Percentiles rank a stretch among this genome's conserved stretches.
Evolutionary conservation across 2,113 vertebrate species (phyloP).

Genomic region (Tenrec ecaudatus): DNA sequence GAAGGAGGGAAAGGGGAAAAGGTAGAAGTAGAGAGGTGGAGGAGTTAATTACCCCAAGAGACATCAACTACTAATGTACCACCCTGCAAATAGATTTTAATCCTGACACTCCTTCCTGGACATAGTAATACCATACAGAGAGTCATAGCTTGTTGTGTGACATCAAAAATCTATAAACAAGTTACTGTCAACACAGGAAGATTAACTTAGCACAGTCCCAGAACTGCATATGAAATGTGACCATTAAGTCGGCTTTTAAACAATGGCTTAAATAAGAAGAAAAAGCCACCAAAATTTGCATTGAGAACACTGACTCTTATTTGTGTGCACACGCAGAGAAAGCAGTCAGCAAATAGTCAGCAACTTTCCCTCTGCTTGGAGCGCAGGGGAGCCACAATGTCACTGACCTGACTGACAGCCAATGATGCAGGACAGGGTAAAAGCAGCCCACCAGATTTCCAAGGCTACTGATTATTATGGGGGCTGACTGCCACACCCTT

Average conservation of each 20-base stretch:
- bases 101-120: conserved; percentile 39
- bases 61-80: conserved; percentile 24
- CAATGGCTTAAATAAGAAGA: neutral
- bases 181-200: too few species aligned
- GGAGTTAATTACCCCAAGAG: neutral
- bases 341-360: neutral
- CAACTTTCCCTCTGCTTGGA: neutral
- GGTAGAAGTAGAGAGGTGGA: neutral
- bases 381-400: neutral
- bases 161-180: neutral
- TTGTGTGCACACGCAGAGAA: neutral
- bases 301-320: neutral
- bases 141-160: neutral
- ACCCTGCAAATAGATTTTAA: neutral
- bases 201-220: neutral
- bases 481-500: too few species aligned
- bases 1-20: fast-evolving
- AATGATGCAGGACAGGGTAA: too few species aligned
- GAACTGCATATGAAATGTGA: neutral
- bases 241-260: neutral
- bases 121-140: neutral
- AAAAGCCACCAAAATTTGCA: conserved; percentile 29
- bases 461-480: too few species aligned
- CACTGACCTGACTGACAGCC: too few species aligned
- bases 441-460: too few species aligned